Conservation (phyloP, 2,797 vertebrate species). For the Neomorphus geoffroyi region DNA sequence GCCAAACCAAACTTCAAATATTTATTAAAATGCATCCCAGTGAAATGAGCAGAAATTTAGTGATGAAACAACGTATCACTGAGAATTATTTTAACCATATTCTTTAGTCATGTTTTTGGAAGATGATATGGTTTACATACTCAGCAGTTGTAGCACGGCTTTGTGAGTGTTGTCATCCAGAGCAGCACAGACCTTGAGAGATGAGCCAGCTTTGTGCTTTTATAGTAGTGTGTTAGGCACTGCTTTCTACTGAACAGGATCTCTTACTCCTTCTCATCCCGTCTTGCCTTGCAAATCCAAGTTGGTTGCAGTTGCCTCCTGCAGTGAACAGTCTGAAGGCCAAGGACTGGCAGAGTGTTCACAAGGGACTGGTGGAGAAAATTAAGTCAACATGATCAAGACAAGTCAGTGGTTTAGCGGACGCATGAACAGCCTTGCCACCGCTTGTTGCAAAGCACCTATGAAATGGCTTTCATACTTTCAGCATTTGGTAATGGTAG, state of each 20-base stretch:
- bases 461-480: background rate
- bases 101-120: background rate
- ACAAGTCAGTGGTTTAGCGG: background rate
- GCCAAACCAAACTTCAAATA: background rate
- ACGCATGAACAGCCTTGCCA: background rate
- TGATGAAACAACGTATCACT: background rate
- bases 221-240: background rate
- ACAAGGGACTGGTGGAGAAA: background rate
- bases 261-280: background rate
- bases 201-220: background rate
- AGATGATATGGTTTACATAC: background rate
- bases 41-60: background rate
- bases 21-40: background rate
- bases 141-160: background rate
- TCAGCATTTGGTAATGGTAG: background rate
- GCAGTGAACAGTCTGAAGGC: background rate
- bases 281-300: background rate
- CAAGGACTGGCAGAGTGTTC: background rate
- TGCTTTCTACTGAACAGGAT: background rate
- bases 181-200: background rate
- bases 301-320: background rate
- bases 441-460: background rate
- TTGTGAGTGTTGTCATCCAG: background rate
- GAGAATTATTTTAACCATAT: background rate
- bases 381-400: rapidly evolving